Percentiles rank a stretch among this genome's conserved stretches.
These are phyloP conservation scores for Nannoperca australis DNA, from an alignment of 2,797 vertebrate genomes.

Conservation along the genomic window DNA sequence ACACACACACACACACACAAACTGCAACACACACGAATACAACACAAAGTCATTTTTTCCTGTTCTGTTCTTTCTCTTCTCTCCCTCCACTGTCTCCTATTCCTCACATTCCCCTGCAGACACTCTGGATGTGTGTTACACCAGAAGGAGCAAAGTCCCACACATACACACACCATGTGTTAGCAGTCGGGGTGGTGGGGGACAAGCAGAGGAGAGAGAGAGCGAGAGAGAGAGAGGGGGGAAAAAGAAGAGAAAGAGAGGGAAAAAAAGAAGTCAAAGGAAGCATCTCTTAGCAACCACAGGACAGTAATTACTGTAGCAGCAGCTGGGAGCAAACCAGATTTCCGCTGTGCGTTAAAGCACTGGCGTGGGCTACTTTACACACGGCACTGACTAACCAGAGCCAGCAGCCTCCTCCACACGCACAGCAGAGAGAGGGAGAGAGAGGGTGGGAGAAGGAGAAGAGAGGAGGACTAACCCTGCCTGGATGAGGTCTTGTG, in stretches of 20 bases:
- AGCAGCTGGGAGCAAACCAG: conserved; percentile 94
- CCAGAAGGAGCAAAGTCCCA: conserved; percentile 68
- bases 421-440: conserved; percentile 75
- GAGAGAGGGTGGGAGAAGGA: conserved; percentile 46
- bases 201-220: conserved; percentile 42
- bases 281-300: conserved; percentile 95
- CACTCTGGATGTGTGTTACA: conserved; percentile 67
- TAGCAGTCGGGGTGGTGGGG: conserved; percentile 80
- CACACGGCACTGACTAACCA: conserved; percentile 88
- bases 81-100: conserved; percentile 71
- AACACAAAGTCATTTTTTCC: conserved; percentile 78
- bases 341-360: conserved; percentile 95
- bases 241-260: conserved; percentile 39
- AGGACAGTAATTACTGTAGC: conserved; percentile 96
- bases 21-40: conserved; percentile 29
- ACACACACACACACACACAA: conserved; percentile 21
- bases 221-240: conserved; percentile 4
- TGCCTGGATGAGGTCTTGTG: conserved; percentile 75
- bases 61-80: conserved; percentile 79
- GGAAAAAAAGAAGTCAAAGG: conserved; percentile 84
- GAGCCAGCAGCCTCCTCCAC: conserved; percentile 87
- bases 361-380: conserved; percentile 91
- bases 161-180: conserved; percentile 82
- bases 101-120: conserved; percentile 76
- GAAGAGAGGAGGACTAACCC: conserved; percentile 73